phyloP scores from a whole-genome alignment of 2,113 vertebrate species.

The Cnemophilus loriae region DNA sequence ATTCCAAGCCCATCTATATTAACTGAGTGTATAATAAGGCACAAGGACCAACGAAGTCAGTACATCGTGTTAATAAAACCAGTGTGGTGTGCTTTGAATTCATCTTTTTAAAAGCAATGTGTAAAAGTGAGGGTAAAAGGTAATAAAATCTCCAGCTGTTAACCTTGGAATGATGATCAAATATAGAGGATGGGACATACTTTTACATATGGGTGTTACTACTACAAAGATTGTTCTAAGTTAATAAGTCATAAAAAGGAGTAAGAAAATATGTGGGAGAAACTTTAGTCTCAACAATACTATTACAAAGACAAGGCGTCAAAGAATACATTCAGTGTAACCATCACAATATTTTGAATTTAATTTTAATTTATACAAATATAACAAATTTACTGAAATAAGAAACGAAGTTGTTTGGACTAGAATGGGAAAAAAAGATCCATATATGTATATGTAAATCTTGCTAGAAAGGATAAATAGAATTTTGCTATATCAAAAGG shows the following conservation, averaged over 20 bases:
- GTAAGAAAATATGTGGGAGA: neutral
- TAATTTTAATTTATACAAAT: neutral
- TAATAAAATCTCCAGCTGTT: neutral
- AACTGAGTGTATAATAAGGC: too few relatives aligned
- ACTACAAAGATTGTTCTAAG: neutral
- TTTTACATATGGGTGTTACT: neutral
- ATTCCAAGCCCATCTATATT: neutral
- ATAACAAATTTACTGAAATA: neutral
- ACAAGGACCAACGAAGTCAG: neutral
- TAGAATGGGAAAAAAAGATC: neutral
- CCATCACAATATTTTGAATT: neutral
- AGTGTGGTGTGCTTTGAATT: neutral
- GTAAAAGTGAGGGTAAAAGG: neutral
- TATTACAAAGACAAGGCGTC: neutral
- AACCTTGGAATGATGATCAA: neutral
- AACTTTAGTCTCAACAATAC: neutral
- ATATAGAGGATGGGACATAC: neutral
- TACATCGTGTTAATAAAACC: neutral
- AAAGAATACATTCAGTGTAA: neutral
- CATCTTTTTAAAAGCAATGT: neutral
- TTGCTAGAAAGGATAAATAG: neutral
- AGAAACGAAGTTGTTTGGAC: neutral
- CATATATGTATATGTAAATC: neutral
- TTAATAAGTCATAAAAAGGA: neutral
- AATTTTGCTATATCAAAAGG: neutral